These are phyloP conservation scores for Myrmophylax atrothorax DNA, from an alignment of 2,113 vertebrate genomes.

Conservation along the genomic window DNA sequence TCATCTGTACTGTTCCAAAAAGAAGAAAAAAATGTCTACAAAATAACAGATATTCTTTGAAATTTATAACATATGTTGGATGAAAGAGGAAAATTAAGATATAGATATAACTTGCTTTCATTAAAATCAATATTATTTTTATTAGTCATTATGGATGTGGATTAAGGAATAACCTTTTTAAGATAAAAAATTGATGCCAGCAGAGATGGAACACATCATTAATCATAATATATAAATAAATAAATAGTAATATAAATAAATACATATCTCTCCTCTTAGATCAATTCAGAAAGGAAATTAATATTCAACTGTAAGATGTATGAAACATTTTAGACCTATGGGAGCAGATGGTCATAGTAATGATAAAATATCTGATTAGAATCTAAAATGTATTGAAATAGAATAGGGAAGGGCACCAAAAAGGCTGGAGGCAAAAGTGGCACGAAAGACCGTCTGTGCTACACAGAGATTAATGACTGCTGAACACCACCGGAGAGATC, in stretches of 20 bases:
- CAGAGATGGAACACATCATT: neutral
- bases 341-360: neutral
- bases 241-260: neutral
- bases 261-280: neutral
- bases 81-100: neutral
- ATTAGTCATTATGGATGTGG: neutral
- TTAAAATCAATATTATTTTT: neutral
- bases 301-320: neutral
- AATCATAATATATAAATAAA: neutral
- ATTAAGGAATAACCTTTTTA: neutral
- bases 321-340: neutral
- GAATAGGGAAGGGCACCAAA: neutral
- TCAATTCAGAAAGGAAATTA: neutral
- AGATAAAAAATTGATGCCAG: neutral
- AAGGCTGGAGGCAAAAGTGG: neutral
- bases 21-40: neutral
- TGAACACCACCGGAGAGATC: neutral
- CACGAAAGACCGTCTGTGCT: neutral
- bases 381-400: neutral
- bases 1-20: neutral
- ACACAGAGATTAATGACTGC: neutral
- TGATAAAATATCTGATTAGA: neutral
- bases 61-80: neutral
- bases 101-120: neutral
- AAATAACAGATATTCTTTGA: neutral